Evolutionary conservation across 1,140 invertebrate species (phyloP).

Genomic region (Plectrocnemia conspersa): DNA sequence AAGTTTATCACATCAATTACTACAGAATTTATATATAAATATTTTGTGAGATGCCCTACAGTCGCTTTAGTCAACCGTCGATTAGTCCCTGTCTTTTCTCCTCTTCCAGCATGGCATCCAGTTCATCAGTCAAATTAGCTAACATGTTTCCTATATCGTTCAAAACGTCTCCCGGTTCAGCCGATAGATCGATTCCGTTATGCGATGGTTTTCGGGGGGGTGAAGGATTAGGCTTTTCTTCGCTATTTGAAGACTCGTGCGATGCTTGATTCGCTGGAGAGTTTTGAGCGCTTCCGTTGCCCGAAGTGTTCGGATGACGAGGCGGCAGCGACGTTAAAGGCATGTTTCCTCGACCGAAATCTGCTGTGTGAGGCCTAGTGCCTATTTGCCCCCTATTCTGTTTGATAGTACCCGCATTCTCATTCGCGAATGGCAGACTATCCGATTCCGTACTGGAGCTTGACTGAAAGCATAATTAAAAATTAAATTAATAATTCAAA

Average conservation of each 20-base stretch:
- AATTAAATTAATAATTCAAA: too few species aligned
- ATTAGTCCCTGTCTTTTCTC: constrained; percentile 77
- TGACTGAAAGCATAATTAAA: constrained; percentile 65
- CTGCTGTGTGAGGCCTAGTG: constrained; percentile 47
- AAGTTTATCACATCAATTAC: constrained; percentile 19
- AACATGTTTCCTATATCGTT: constrained; percentile 97
- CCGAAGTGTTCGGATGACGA: constrained; percentile 36
- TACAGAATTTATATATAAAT: constrained; percentile 9
- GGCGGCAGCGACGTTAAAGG: constrained; percentile 41
- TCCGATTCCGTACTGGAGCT: constrained; percentile 94
- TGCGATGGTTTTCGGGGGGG: constrained; percentile 38
- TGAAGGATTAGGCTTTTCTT: constrained; percentile 40
- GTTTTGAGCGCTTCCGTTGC: constrained; percentile 32
- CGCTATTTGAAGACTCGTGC: constrained; percentile 41
- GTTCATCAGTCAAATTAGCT: constrained; percentile 86
- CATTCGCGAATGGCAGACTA: constrained; percentile 96
- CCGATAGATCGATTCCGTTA: constrained; percentile 32
- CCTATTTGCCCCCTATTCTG: constrained; percentile 50
- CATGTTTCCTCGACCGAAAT: constrained; percentile 45
- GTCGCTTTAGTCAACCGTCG: constrained; percentile 47
- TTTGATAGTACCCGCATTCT: constrained; percentile 97
- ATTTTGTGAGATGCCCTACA: background rate
- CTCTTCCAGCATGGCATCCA: constrained; percentile 92
- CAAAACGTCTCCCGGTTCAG: constrained; percentile 81
- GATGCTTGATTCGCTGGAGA: constrained; percentile 44